Percentiles rank a stretch among this genome's conserved stretches.
Evolutionary conservation across 1,140 invertebrate genomes (phyloP).

Genomic region (Hylaeus volcanicus): DNA sequence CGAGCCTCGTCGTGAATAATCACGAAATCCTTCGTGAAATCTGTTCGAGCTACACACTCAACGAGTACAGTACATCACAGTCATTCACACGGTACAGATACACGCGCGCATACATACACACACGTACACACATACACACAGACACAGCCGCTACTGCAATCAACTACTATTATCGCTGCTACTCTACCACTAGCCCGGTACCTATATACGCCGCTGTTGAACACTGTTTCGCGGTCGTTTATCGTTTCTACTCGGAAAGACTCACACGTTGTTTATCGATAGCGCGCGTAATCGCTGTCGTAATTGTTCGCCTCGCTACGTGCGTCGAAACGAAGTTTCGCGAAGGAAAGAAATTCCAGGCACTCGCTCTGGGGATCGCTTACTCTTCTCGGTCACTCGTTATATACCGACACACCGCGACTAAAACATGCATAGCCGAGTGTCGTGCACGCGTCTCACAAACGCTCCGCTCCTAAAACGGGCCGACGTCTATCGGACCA

Average conservation of each 20-base stretch:
- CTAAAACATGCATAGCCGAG: background rate
- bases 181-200: constrained; percentile 19
- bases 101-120: background rate
- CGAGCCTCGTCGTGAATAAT: constrained; percentile 52
- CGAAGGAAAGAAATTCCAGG: constrained; percentile 58
- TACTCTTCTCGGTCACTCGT: constrained; percentile 20
- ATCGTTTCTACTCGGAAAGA: constrained; percentile 53
- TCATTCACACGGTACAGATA: constrained; percentile 20
- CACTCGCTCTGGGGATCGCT: constrained; percentile 26
- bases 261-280: constrained; percentile 42
- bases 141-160: constrained; percentile 43
- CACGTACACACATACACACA: background rate
- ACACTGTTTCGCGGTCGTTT: constrained; percentile 32
- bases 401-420: background rate
- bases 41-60: constrained; percentile 53
- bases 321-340: background rate
- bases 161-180: constrained; percentile 43
- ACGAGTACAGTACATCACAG: constrained; percentile 60
- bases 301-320: constrained; percentile 16
- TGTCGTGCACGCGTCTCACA: background rate
- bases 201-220: constrained; percentile 36
- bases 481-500: constrained; percentile 14
- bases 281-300: constrained; percentile 31
- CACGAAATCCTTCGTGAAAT: constrained; percentile 50
- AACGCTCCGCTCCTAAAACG: background rate